Conservation (phyloP, 2,113 vertebrate genomes). For the Laticauda laticaudata region DNA sequence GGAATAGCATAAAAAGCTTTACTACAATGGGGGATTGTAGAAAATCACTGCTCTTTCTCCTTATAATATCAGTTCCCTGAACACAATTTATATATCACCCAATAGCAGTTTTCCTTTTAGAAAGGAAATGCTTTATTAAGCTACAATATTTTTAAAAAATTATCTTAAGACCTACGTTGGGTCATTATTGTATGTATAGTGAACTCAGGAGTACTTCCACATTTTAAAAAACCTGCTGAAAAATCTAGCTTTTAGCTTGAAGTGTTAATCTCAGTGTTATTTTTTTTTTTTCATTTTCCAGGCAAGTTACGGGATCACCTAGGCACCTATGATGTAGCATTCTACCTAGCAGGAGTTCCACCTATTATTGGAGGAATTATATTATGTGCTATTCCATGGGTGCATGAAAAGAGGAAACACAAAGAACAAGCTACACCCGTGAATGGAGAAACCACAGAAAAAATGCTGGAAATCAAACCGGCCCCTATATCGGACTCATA, state of each 20-base stretch:
- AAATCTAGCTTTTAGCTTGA: neutral
- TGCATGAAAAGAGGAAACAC: conserved; percentile 74
- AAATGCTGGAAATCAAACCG: conserved; percentile 76
- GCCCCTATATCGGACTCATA: conserved; percentile 44
- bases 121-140: neutral
- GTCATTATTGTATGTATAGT: neutral
- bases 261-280: neutral
- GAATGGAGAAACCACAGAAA: conserved; percentile 69
- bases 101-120: neutral
- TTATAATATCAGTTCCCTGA: neutral
- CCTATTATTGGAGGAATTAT: conserved; percentile 88
- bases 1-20: neutral
- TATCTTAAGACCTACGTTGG: neutral
- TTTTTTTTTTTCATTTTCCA: conserved; percentile 52
- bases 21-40: neutral
- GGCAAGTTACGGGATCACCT: conserved; percentile 85
- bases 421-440: conserved; percentile 53
- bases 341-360: conserved; percentile 93
- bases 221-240: accelerated
- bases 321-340: conserved; percentile 83
- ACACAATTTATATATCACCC: neutral
- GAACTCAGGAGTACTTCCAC: conserved; percentile 1
- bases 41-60: neutral
- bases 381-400: conserved; percentile 90
- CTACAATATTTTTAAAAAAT: no score